These are phyloP conservation scores for Seriola rivoliana DNA, from an alignment of 2,113 vertebrate species.

Conservation along the genomic window DNA sequence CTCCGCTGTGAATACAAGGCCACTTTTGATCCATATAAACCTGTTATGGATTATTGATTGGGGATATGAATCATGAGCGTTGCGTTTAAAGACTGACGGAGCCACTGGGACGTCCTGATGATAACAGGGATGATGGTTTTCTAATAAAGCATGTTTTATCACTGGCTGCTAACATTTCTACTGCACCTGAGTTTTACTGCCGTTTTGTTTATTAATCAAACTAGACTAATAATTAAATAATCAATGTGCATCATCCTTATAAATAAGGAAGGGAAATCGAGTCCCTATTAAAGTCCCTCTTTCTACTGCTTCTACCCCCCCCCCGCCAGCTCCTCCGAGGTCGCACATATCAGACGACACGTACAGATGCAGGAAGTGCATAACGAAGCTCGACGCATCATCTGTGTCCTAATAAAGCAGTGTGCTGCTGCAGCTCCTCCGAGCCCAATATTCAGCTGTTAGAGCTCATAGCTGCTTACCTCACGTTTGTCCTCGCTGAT, in stretches of 20 bases:
- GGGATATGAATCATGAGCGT: slow-evolving; percentile 28
- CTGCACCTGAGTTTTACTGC: no score
- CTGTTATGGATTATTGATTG: slow-evolving; percentile 57
- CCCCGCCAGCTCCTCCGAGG: background rate
- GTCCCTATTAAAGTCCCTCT: no score
- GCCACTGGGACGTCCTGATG: slow-evolving; percentile 16
- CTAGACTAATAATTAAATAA: no score
- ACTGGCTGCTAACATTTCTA: no score
- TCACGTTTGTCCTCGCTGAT: slow-evolving; percentile 1
- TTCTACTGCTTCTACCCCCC: no score
- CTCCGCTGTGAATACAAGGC: background rate
- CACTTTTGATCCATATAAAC: slow-evolving; percentile 29
- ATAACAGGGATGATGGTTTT: background rate
- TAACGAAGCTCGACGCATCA: slow-evolving; percentile 9
- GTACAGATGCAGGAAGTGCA: background rate
- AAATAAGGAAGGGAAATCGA: no score
- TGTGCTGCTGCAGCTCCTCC: slow-evolving; percentile 23
- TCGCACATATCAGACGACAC: background rate
- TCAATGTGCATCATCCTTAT: no score
- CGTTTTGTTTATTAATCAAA: no score
- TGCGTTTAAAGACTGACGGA: slow-evolving; percentile 38
- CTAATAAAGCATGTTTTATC: background rate
- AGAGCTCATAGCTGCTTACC: slow-evolving; percentile 14
- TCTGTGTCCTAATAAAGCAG: slow-evolving; percentile 27
- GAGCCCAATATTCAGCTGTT: slow-evolving; percentile 19